These are phyloP conservation scores for Oceanodroma tethys DNA, from an alignment of 2,113 vertebrate genomes.

Conservation along the genomic window DNA sequence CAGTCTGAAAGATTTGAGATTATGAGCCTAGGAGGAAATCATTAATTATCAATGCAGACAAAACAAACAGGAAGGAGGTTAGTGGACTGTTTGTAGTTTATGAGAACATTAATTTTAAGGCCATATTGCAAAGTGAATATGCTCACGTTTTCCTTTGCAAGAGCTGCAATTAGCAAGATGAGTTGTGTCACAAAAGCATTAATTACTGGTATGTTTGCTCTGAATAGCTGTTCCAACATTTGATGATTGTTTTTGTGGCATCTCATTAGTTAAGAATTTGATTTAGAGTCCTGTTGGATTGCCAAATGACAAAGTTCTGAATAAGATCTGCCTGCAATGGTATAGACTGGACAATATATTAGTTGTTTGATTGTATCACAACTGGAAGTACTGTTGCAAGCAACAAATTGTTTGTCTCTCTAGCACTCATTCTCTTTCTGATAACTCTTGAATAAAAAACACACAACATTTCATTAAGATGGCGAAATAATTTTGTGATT, in stretches of 20 bases:
- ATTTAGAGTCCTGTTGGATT: conserved; percentile 22
- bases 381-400: background rate
- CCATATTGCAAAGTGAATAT: background rate
- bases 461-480: background rate
- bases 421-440: background rate
- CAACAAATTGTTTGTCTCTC: background rate
- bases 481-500: background rate
- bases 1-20: background rate
- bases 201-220: conserved; percentile 56
- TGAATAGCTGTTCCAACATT: conserved; percentile 43
- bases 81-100: conserved; percentile 34
- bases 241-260: conserved; percentile 49
- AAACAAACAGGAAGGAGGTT: conserved; percentile 10
- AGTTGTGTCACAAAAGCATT: conserved; percentile 55
- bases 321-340: background rate
- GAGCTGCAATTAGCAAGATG: conserved; percentile 56
- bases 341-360: background rate
- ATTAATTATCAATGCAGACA: conserved; percentile 17
- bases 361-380: background rate
- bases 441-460: background rate
- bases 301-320: conserved; percentile 5
- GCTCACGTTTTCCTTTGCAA: conserved; percentile 12
- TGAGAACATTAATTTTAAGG: conserved; percentile 35
- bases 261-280: conserved; percentile 38
- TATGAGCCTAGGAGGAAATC: background rate